phyloP scores from a whole-genome alignment of 1,140 invertebrate genomes.

The Ceratina calcarata region DNA sequence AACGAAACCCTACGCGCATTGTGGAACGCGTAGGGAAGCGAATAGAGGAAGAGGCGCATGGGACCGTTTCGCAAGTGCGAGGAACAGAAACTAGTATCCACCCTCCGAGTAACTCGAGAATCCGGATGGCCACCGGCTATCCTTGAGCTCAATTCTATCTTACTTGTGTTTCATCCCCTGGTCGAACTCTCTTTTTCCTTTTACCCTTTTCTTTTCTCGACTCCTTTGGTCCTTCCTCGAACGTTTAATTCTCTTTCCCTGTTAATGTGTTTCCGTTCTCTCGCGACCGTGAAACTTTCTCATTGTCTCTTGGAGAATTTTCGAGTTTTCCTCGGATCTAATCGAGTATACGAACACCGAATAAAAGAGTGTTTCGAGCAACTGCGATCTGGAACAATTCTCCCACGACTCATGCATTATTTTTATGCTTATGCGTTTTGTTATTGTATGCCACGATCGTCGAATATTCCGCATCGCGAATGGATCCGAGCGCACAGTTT shows the following conservation, averaged over 20 bases:
- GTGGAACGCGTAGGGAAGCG: neutral
- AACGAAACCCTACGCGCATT: neutral
- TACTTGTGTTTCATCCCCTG: conserved; percentile 5
- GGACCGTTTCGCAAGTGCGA: conserved; percentile 16
- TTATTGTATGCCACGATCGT: neutral
- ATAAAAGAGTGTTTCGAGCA: conserved; percentile 6
- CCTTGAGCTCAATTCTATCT: conserved; percentile 46
- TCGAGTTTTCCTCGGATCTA: too few species aligned
- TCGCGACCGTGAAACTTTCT: conserved; percentile 55
- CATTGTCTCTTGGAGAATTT: conserved; percentile 37
- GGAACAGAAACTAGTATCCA: conserved; percentile 59
- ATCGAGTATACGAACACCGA: too few species aligned
- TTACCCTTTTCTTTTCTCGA: conserved; percentile 51
- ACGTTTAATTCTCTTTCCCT: too few species aligned
- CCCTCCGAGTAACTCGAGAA: conserved; percentile 47
- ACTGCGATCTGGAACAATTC: too few species aligned
- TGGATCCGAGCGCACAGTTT: neutral
- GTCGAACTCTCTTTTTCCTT: conserved; percentile 38
- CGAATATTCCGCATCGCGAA: neutral
- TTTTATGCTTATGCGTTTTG: too few species aligned
- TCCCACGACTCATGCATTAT: too few species aligned
- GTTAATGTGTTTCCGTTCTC: too few species aligned
- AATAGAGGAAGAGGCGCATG: conserved; percentile 34
- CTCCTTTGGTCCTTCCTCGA: too few species aligned
- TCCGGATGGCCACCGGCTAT: conserved; percentile 46